Evolutionary conservation across 2,888 invertebrate genomes (phyloP), one percentile per base, ranked within the genome.

Genomic region (Lumbricus terrestris): DNA sequence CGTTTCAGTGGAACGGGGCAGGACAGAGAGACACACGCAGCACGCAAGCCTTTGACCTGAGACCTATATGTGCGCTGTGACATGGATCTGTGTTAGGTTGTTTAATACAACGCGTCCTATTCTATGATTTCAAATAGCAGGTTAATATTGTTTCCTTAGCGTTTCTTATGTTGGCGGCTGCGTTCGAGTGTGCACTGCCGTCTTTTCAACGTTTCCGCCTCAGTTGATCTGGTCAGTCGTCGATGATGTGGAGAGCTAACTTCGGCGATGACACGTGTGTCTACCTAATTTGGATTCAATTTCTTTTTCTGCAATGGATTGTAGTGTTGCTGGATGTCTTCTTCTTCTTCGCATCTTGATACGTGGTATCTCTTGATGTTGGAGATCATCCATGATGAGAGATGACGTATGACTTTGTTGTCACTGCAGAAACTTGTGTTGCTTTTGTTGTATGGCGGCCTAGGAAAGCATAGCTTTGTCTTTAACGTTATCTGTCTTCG

Each of bases 1-100:
- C 85, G 23, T 85, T 85, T 37, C 4, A 35, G 85, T 85, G 85
- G 85, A 85, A 85, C 35, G 85, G n/a, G n/a, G 37, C 35, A 85
- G 85, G 85, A 85, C 20, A 88, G 38, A 88, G 88, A 88, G 29
- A n/a, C n/a, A n/a, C n/a, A n/a, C n/a, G n/a, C n/a, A n/a, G n/a
- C n/a, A 88, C 6, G 37, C 42, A 88, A 47, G 47, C 33, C 40
- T 88, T 40, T 88, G n/a, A 40, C 88, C 88, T 40, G 37, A 40
- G 37, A 40, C 88, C 29, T 47, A 88, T 38, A 69, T 69, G 29
- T n/a, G 69, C n/a, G n/a, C n/a, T n/a, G n/a, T n/a, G 40, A 69
- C 69, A n/a, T 69, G 69, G 69, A 69, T 69, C 69, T 69, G n/a
- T 69, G 29, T 69, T 69, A 69, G 69, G 69, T 29, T n/a, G n/a